A percentile compares a stretch with the other conserved stretches of the same genome.
Evolutionary conservation across 2,797 vertebrate species (phyloP).

Genomic region (Dallia pectoralis): DNA sequence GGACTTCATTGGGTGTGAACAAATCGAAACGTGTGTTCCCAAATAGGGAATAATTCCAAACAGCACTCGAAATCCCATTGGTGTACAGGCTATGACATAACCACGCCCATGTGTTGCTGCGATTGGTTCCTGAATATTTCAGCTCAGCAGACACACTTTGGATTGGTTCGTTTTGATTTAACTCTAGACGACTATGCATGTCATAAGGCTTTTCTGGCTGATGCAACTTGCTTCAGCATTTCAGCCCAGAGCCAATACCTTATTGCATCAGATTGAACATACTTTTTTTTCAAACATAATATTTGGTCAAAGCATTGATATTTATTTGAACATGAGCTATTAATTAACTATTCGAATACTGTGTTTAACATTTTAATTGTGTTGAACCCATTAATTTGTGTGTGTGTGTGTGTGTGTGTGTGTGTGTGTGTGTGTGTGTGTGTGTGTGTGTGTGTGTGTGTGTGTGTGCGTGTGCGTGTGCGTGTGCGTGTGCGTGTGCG

Average conservation of each 20-base stretch:
- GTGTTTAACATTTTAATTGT: no score
- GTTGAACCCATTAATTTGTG: conserved; percentile 16
- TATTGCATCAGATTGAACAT: conserved; percentile 19
- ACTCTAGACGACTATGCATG: conserved; percentile 16
- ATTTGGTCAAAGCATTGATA: no score
- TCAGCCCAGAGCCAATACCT: conserved; percentile 39
- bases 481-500: no score
- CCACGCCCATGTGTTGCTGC: fast-evolving
- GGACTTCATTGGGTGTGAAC: background rate
- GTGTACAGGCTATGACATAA: background rate
- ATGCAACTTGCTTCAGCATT: conserved; percentile 71
- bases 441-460: conserved; percentile 22
- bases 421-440: no score
- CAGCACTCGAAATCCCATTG: conserved; percentile 33
- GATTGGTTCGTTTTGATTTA: conserved; percentile 55
- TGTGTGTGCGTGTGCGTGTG: no score
- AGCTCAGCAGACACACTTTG: background rate
- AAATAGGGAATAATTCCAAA: conserved; percentile 15
- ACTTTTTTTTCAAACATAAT: background rate
- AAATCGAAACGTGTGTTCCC: conserved; percentile 47
- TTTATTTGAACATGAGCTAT: no score
- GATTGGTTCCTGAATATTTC: conserved; percentile 45
- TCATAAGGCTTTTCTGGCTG: conserved; percentile 47
- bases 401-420: conserved; percentile 9
- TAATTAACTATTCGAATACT: no score